A percentile compares a stretch with the other conserved stretches of the same genome.
Evolutionary conservation across 1,140 invertebrate species (phyloP).

Genomic region (Drosophila trapezifrons): DNA sequence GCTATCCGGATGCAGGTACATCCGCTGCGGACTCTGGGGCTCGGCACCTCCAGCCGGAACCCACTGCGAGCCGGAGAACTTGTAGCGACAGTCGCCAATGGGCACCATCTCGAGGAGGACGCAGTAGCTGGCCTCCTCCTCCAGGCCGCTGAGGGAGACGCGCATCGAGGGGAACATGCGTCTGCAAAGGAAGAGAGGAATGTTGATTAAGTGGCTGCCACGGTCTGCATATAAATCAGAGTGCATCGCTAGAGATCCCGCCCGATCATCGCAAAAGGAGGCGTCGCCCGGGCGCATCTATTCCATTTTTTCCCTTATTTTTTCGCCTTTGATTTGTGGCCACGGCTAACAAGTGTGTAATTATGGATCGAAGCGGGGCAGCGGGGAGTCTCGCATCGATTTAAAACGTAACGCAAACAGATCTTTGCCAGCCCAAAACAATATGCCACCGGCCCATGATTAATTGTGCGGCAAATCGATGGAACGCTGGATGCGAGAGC

Average conservation of each 20-base stretch:
- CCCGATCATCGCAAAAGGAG: conserved; percentile 45
- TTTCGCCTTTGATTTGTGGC: conserved; percentile 74
- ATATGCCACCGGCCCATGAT: conserved; percentile 59
- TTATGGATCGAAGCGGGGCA: conserved; percentile 50
- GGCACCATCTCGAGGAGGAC: conserved; percentile 92
- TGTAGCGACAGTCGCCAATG: conserved; percentile 88
- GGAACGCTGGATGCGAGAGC: conserved; percentile 1
- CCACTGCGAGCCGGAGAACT: conserved; percentile 90
- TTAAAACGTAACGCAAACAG: conserved; percentile 76
- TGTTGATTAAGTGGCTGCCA: conserved; percentile 66
- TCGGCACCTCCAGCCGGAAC: conserved; percentile 94
- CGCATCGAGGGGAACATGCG: conserved; percentile 93
- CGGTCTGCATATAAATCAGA: conserved; percentile 62
- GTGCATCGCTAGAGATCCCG: neutral
- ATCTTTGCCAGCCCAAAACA: conserved; percentile 42
- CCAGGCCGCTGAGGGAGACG: conserved; percentile 88
- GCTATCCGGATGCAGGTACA: conserved; percentile 94
- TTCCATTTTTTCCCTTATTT: conserved; percentile 18
- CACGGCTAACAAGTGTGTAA: conserved; percentile 81
- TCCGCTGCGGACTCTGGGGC: conserved; percentile 89
- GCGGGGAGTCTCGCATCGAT: conserved; percentile 63
- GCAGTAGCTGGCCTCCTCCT: conserved; percentile 91
- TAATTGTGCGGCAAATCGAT: conserved; percentile 63
- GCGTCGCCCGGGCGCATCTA: conserved; percentile 56
- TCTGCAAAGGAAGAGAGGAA: conserved; percentile 86